phyloP scores from a whole-genome alignment of 2,797 vertebrate species.

The Knipowitschia caucasica region DNA sequence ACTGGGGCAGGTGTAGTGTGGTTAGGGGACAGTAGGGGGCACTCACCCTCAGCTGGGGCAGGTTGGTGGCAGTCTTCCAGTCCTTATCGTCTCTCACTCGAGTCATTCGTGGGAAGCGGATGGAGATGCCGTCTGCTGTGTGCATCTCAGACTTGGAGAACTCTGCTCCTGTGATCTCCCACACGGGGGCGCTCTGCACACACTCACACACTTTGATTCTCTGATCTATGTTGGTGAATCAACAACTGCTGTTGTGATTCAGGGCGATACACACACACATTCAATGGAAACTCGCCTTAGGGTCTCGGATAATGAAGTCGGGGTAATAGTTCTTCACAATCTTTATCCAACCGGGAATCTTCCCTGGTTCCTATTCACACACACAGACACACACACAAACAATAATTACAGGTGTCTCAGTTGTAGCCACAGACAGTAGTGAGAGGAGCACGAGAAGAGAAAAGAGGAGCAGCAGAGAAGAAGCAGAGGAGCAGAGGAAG shows the following conservation, averaged over 20 bases:
- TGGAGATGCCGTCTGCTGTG: conserved; percentile 97
- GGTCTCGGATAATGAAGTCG: conserved; percentile 92
- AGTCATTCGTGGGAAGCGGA: conserved; percentile 96
- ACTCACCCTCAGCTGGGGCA: conserved; percentile 88
- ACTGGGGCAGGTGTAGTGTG: too few relatives aligned
- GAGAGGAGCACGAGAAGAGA: too few relatives aligned
- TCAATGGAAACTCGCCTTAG: conserved; percentile 86
- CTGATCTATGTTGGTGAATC: too few relatives aligned
- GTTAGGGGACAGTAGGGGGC: neutral
- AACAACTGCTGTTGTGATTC: too few relatives aligned
- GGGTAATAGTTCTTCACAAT: conserved; percentile 98
- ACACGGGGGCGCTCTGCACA: conserved; percentile 89
- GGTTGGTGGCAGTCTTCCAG: conserved; percentile 91
- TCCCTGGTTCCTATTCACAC: conserved; percentile 85
- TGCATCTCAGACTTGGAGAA: conserved; percentile 96
- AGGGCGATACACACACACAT: neutral
- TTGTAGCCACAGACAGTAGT: too few relatives aligned
- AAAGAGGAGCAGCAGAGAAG: too few relatives aligned
- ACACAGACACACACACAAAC: neutral
- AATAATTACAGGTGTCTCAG: too few relatives aligned
- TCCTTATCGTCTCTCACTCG: conserved; percentile 95
- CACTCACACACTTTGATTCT: neutral
- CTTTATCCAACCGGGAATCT: conserved; percentile 94
- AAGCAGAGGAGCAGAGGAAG: too few relatives aligned
- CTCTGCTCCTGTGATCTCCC: conserved; percentile 98